Evolutionary conservation across 1,140 invertebrate genomes (phyloP).

Genomic region (Habropoda laboriosa): DNA sequence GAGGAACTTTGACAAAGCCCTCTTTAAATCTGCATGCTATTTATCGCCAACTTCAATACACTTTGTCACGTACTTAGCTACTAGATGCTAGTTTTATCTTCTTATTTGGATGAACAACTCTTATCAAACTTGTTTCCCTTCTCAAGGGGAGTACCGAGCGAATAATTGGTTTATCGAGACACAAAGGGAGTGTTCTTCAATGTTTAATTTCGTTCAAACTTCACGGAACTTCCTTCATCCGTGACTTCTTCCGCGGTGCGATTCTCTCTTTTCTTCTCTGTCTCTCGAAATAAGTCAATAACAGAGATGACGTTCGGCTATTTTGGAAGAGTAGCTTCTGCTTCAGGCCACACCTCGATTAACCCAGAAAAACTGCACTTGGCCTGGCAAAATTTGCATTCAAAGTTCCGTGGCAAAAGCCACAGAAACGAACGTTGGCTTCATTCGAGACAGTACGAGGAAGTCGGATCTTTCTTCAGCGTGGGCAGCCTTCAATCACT

Average conservation of each 20-base stretch:
- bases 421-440: neutral
- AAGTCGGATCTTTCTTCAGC: constrained; percentile 11
- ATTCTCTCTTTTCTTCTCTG: neutral
- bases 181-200: neutral
- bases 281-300: neutral
- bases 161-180: constrained; percentile 16
- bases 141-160: neutral
- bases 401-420: neutral
- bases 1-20: constrained; percentile 12
- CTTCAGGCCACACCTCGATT: neutral
- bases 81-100: constrained; percentile 6
- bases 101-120: constrained; percentile 25
- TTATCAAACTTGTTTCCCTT: constrained; percentile 12
- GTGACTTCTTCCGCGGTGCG: neutral
- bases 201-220: neutral
- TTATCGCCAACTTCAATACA: neutral
- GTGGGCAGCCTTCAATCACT: constrained; percentile 28
- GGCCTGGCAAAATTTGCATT: neutral
- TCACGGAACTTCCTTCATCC: neutral
- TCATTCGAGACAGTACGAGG: neutral
- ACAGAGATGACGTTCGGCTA: neutral
- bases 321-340: neutral
- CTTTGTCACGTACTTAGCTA: neutral
- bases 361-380: neutral
- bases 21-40: constrained; percentile 6